Percentiles rank a stretch among this genome's conserved stretches.
These are phyloP conservation scores for Acanthochromis polyacanthus DNA, from an alignment of 2,113 vertebrate genomes.

Conservation along the genomic window DNA sequence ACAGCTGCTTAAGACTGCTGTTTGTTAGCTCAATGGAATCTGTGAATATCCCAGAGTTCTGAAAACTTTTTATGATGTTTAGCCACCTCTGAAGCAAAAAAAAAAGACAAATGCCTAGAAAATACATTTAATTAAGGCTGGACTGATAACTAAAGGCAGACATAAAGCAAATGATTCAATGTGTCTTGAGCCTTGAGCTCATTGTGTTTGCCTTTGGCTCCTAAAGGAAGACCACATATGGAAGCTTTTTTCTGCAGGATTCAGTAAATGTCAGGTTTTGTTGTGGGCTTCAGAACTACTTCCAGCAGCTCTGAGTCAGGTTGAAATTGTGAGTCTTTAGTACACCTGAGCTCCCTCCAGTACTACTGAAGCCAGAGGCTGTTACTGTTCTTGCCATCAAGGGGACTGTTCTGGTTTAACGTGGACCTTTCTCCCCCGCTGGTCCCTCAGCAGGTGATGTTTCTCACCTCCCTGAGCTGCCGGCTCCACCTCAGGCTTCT, in stretches of 20 bases:
- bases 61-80: slow-evolving; percentile 34
- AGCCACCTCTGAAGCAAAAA: slow-evolving; percentile 16
- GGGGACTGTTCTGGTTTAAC: slow-evolving; percentile 37
- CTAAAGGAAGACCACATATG: background rate
- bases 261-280: background rate
- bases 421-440: slow-evolving; percentile 16
- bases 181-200: background rate
- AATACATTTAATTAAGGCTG: slow-evolving; percentile 25
- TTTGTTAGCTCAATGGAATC: slow-evolving; percentile 14
- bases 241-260: background rate
- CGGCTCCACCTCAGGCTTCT: slow-evolving; percentile 40
- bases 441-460: slow-evolving; percentile 25
- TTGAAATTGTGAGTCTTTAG: slow-evolving; percentile 10
- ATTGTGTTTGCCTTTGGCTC: background rate
- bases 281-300: slow-evolving; percentile 10
- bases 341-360: slow-evolving; percentile 34
- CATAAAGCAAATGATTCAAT: background rate
- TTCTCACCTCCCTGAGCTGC: slow-evolving; percentile 32
- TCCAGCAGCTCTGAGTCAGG: slow-evolving; percentile 1
- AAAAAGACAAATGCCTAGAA: slow-evolving; percentile 2
- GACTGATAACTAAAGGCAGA: slow-evolving; percentile 50
- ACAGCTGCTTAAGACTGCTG: slow-evolving; percentile 7
- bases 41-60: slow-evolving; percentile 10
- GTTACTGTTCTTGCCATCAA: slow-evolving; percentile 45
- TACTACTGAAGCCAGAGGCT: slow-evolving; percentile 49